These are phyloP conservation scores for Tetragonula clypearis DNA, from an alignment of 1,140 invertebrate genomes.

Conservation along the genomic window DNA sequence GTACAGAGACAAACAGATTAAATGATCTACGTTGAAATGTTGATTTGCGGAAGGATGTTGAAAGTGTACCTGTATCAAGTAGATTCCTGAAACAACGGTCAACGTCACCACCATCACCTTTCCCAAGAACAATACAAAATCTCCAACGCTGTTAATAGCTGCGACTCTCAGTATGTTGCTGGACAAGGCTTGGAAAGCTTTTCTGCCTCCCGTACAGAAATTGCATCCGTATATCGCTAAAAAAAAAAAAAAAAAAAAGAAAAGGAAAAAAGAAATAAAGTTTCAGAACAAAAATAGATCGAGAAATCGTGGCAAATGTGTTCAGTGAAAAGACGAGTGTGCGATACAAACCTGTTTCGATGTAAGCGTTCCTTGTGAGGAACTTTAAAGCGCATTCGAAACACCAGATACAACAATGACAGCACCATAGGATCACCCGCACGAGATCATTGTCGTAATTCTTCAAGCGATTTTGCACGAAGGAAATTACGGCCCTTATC, in stretches of 20 bases:
- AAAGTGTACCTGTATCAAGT: constrained; percentile 83
- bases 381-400: constrained; percentile 89
- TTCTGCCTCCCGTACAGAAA: constrained; percentile 86
- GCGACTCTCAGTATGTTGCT: constrained; percentile 87
- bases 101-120: constrained; percentile 87
- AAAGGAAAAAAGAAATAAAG: constrained; percentile 30
- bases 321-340: not conserved
- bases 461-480: constrained; percentile 77
- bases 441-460: constrained; percentile 77
- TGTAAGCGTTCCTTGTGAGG: constrained; percentile 90
- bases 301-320: not conserved
- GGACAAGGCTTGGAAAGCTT: constrained; percentile 84
- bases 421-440: constrained; percentile 82
- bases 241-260: constrained; percentile 67
- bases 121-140: constrained; percentile 89
- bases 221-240: constrained; percentile 87
- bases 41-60: not conserved
- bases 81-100: constrained; percentile 84
- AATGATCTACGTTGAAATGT: constrained; percentile 7
- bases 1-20: constrained; percentile 61
- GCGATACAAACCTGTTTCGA: constrained; percentile 85
- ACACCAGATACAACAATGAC: constrained; percentile 88
- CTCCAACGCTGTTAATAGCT: constrained; percentile 90
- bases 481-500: constrained; percentile 83
- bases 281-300: not conserved